Conservation (phyloP, 2,113 vertebrate genomes). For the Fukomys damarensis region DNA sequence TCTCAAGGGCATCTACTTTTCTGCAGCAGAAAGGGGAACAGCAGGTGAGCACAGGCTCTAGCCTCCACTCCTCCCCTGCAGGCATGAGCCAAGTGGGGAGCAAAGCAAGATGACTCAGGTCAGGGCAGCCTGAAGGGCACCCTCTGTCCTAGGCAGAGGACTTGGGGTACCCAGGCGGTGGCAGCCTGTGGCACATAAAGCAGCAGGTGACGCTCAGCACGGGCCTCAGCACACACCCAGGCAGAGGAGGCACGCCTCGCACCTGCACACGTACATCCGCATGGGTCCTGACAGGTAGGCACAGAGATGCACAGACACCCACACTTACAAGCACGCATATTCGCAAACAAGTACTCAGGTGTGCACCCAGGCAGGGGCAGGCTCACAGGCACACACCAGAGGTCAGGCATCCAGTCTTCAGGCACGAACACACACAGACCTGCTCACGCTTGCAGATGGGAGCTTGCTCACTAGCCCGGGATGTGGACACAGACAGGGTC, state of each 20-base stretch:
- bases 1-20: neutral
- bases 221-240: neutral
- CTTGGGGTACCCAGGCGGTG: too few relatives aligned
- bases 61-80: neutral
- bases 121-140: neutral
- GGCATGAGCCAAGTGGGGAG: neutral
- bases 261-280: neutral
- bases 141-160: neutral
- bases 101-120: neutral
- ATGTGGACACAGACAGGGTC: accelerated
- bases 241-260: neutral
- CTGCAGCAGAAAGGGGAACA: neutral
- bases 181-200: neutral
- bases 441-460: neutral
- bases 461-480: neutral
- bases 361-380: neutral
- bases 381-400: neutral
- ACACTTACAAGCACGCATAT: neutral
- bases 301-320: accelerated
- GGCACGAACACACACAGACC: accelerated
- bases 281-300: neutral
- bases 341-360: neutral
- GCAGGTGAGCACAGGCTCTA: neutral
- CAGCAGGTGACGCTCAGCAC: neutral
- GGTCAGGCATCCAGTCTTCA: neutral